Evolutionary conservation across 2,888 invertebrate species (phyloP).

Genomic region (Drosophila gaucha): DNA sequence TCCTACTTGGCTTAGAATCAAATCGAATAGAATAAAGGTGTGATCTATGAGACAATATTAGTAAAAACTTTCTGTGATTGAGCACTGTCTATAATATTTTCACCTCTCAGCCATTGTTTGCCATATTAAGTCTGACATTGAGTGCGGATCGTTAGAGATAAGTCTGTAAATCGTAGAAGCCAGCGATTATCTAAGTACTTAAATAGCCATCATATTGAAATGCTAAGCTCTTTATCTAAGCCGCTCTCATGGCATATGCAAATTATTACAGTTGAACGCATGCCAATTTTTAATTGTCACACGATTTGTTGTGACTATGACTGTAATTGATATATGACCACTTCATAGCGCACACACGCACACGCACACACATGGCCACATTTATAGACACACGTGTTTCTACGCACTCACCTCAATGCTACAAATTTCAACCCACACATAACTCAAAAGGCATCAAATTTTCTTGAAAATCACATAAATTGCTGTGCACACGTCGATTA

Average conservation of each 20-base stretch:
- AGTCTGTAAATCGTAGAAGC: constrained; percentile 28
- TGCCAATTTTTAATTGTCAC: constrained; percentile 75
- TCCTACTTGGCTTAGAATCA: constrained; percentile 1
- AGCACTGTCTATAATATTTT: not conserved
- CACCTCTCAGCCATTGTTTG: constrained; percentile 5
- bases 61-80: constrained; percentile 1
- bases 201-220: constrained; percentile 27
- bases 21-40: not conserved
- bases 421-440: constrained; percentile 51
- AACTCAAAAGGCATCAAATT: constrained; percentile 67
- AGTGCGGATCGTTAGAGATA: constrained; percentile 25
- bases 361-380: constrained; percentile 18
- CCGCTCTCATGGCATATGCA: constrained; percentile 67
- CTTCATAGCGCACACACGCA: constrained; percentile 22
- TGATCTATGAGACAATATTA: not conserved
- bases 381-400: constrained; percentile 62
- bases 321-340: constrained; percentile 74
- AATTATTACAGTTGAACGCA: constrained; percentile 61
- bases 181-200: constrained; percentile 30
- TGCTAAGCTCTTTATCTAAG: constrained; percentile 60
- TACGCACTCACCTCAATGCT: constrained; percentile 71
- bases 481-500: constrained; percentile 70
- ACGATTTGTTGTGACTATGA: constrained; percentile 74
- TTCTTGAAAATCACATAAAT: constrained; percentile 74
- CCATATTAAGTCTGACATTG: constrained; percentile 40